Conservation (phyloP, 2,113 vertebrate species). For the Vicugna pacos region DNA sequence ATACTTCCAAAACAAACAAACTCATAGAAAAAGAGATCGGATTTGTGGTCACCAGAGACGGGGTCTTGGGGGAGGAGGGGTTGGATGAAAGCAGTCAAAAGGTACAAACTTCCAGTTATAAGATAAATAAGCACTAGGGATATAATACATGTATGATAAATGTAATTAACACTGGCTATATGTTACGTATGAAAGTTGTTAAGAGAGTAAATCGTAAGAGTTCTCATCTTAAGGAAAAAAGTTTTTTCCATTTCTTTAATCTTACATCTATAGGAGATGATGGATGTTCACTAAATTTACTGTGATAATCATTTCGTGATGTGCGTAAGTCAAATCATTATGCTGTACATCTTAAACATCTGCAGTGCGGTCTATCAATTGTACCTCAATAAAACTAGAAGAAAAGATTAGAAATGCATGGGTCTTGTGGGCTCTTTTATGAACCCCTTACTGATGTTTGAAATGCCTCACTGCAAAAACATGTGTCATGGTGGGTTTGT, state of each 20-base stretch:
- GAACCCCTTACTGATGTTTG: not conserved
- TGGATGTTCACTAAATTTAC: not conserved
- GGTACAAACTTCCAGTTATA: not conserved
- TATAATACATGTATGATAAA: not conserved
- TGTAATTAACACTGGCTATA: not conserved
- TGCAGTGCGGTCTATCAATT: not conserved
- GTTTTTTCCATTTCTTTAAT: not conserved
- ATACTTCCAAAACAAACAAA: not conserved
- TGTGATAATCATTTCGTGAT: not conserved
- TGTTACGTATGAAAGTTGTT: not conserved
- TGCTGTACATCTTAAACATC: not conserved
- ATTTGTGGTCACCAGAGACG: not conserved
- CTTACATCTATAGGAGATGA: not conserved
- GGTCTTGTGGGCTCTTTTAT: constrained; percentile 28
- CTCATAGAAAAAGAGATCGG: not conserved
- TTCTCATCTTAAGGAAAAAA: not conserved
- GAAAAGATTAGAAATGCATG: constrained; percentile 38
- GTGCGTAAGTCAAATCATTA: not conserved
- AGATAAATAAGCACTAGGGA: not conserved
- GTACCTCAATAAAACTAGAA: not conserved
- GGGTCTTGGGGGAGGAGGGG: not conserved
- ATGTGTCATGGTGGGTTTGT: constrained; percentile 64
- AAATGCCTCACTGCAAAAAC: constrained; percentile 27
- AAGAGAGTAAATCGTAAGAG: not conserved
- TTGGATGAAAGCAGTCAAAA: not conserved